Conservation (phyloP, 1,140 invertebrate genomes). For the Drosophila guanche region DNA sequence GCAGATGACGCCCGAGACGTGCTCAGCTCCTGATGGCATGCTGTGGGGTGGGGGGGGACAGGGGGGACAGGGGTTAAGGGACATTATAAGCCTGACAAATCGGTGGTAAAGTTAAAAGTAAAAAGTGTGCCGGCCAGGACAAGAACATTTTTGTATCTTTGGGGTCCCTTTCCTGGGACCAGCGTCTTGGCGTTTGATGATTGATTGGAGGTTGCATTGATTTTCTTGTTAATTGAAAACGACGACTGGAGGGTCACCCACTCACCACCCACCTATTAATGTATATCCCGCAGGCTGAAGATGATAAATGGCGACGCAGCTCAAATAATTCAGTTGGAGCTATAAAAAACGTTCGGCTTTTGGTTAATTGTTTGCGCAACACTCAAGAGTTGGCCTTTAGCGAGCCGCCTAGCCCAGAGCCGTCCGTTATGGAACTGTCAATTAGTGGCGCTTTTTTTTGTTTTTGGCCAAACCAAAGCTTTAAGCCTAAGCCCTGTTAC, state of each 20-base stretch:
- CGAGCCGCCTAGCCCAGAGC: conserved; percentile 28
- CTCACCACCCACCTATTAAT: background rate
- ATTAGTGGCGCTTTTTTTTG: conserved; percentile 58
- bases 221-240: conserved; percentile 68
- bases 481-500: conserved; percentile 35
- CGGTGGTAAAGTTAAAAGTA: conserved; percentile 40
- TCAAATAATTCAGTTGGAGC: conserved; percentile 55
- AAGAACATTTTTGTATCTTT: conserved; percentile 19
- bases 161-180: conserved; percentile 1
- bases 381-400: conserved; percentile 67
- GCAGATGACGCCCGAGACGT: conserved; percentile 42
- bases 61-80: conserved; percentile 1
- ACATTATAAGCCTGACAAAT: conserved; percentile 52
- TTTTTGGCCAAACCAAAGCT: conserved; percentile 37
- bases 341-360: conserved; percentile 32
- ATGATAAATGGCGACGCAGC: conserved; percentile 58
- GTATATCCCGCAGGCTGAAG: conserved; percentile 9
- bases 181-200: conserved; percentile 36
- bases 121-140: background rate
- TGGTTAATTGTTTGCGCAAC: conserved; percentile 70
- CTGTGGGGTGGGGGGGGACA: background rate
- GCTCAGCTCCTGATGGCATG: background rate
- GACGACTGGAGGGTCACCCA: conserved; percentile 5
- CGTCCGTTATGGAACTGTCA: conserved; percentile 71
- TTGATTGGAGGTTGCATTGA: conserved; percentile 56